These are phyloP conservation scores for Phalanger gymnotis DNA, from an alignment of 2,797 vertebrate genomes.

Conservation along the genomic window DNA sequence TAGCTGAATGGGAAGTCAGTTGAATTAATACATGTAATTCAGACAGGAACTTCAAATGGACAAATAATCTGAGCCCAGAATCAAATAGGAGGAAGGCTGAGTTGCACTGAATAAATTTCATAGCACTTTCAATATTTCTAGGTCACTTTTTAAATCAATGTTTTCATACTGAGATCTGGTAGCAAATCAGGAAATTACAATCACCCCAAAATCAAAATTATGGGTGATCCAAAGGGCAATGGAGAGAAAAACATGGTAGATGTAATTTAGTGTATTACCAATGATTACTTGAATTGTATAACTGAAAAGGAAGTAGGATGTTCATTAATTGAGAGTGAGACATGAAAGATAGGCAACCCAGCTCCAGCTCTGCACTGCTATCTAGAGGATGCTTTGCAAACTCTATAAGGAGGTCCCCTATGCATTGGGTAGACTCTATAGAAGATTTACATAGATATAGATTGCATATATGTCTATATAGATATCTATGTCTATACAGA, in stretches of 20 bases:
- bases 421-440: background rate
- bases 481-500: too few species aligned
- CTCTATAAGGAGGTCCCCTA: background rate
- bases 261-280: background rate
- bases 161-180: background rate
- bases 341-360: background rate
- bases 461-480: too few species aligned
- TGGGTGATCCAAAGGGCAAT: background rate
- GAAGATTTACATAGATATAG: background rate
- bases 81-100: background rate
- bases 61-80: background rate
- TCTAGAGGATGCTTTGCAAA: background rate
- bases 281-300: background rate
- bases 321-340: background rate
- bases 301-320: background rate
- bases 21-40: background rate
- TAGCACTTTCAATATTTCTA: background rate
- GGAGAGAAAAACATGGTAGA: background rate
- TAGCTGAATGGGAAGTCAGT: background rate
- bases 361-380: background rate
- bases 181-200: background rate
- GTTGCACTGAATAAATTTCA: background rate
- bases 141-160: background rate
- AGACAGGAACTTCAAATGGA: background rate
- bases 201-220: background rate